Percentiles rank a stretch among this genome's conserved stretches.
Evolutionary conservation across 1,140 invertebrate genomes (phyloP).

Genomic region (Hylyphantes graminicola): DNA sequence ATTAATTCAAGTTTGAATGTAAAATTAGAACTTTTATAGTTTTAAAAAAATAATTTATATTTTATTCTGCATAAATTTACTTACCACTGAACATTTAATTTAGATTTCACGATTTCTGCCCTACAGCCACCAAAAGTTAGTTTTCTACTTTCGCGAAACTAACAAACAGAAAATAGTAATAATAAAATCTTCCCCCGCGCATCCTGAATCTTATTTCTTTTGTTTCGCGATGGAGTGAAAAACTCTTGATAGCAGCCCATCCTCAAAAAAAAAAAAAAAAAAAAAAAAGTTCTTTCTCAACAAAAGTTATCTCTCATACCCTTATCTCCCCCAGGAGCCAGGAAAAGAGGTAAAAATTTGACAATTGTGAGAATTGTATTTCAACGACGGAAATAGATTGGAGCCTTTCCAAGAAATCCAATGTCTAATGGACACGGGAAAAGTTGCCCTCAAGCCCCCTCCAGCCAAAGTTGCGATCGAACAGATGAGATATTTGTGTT

Average conservation of each 20-base stretch:
- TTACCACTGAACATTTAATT: no score
- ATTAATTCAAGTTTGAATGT: no score
- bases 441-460: slow-evolving; percentile 18
- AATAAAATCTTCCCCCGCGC: no score
- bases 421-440: slow-evolving; percentile 20
- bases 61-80: no score
- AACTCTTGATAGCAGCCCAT: not conserved
- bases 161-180: no score
- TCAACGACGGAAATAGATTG: slow-evolving; percentile 31
- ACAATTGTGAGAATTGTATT: slow-evolving; percentile 24
- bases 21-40: no score
- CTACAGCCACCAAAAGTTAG: no score
- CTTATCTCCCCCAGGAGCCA: not conserved
- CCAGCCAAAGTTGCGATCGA: not conserved
- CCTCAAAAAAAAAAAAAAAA: not conserved
- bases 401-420: slow-evolving; percentile 30
- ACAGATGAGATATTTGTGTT: not conserved
- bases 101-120: no score
- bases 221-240: no score
- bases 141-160: no score
- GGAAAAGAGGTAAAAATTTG: slow-evolving; percentile 26
- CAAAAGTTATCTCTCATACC: slow-evolving; percentile 1
- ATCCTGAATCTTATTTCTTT: no score
- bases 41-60: no score
- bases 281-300: not conserved